These are phyloP conservation scores for Xenopus borealis DNA, from an alignment of 2,113 vertebrate species.

Conservation along the genomic window DNA sequence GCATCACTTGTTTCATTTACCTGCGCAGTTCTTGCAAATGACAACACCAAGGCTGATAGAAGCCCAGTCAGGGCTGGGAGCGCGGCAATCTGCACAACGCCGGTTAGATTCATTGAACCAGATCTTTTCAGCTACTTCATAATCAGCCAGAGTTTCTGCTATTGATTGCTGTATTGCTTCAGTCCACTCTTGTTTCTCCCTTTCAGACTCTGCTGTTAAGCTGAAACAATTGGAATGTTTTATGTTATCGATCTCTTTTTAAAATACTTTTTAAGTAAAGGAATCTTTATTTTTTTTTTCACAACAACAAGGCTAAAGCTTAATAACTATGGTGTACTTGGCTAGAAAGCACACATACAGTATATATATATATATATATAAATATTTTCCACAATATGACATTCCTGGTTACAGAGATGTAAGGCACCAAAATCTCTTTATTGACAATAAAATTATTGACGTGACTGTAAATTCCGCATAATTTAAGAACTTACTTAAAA, in stretches of 20 bases:
- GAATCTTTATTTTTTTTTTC: conserved; percentile 25
- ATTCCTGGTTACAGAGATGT: not conserved
- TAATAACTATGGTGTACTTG: not conserved
- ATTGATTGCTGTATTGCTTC: conserved; percentile 93
- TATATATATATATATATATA: not conserved
- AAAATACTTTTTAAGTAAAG: conserved; percentile 73
- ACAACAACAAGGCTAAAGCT: not conserved
- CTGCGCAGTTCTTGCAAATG: conserved; percentile 96
- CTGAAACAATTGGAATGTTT: conserved; percentile 78
- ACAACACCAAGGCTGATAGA: conserved; percentile 95
- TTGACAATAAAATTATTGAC: not conserved
- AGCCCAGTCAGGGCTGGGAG: conserved; percentile 87
- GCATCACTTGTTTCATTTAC: conserved; percentile 64
- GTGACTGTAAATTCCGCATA: not conserved
- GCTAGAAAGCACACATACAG: not conserved
- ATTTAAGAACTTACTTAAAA: conserved; percentile 92
- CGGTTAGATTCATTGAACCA: conserved; percentile 95
- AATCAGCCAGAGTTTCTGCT: conserved; percentile 93
- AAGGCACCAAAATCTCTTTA: too few species aligned
- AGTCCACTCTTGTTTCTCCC: conserved; percentile 92
- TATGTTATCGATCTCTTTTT: conserved; percentile 73
- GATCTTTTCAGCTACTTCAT: conserved; percentile 98
- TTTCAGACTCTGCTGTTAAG: conserved; percentile 89
- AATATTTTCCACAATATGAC: not conserved
- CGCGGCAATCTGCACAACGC: conserved; percentile 88